Conservation (phyloP, 1,140 invertebrate genomes). For the Campoletis sonorensis region DNA sequence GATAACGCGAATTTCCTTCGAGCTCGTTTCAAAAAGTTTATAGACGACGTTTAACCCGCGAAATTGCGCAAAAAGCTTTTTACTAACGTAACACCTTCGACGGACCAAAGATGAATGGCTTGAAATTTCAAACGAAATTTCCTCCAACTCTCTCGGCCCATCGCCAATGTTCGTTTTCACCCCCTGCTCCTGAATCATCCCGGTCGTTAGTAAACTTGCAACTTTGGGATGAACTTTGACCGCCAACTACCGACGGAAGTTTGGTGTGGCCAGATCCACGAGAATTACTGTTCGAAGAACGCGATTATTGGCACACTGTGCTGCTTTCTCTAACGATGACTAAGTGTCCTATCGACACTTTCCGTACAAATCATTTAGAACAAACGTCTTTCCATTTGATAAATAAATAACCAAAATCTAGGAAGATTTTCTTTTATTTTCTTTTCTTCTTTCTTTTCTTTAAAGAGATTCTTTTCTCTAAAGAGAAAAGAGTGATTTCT, state of each 20-base stretch:
- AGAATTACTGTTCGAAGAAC: slow-evolving; percentile 13
- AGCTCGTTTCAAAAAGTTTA: slow-evolving; percentile 3
- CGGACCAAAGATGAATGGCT: slow-evolving; percentile 18
- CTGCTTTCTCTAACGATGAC: neutral
- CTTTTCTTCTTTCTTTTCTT: too few relatives aligned
- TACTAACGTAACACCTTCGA: neutral
- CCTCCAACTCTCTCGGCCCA: neutral
- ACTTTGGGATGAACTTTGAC: slow-evolving; percentile 36
- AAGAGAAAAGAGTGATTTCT: too few relatives aligned
- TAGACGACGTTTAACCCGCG: neutral
- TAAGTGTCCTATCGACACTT: neutral
- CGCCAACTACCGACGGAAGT: slow-evolving; percentile 12
- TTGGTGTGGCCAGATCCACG: slow-evolving; percentile 21
- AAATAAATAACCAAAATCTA: too few relatives aligned
- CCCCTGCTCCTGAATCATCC: slow-evolving; percentile 30
- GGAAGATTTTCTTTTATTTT: too few relatives aligned
- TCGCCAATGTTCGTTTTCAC: neutral
- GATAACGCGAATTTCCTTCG: neutral
- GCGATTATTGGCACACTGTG: neutral
- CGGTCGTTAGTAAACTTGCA: slow-evolving; percentile 30
- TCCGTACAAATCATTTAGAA: neutral
- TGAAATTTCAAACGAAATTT: slow-evolving; percentile 15
- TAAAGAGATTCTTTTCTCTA: too few relatives aligned
- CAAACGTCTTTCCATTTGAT: neutral
- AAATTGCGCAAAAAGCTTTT: neutral